Conservation (phyloP, 2,888 invertebrate genomes). For the Agrochola macilenta region DNA sequence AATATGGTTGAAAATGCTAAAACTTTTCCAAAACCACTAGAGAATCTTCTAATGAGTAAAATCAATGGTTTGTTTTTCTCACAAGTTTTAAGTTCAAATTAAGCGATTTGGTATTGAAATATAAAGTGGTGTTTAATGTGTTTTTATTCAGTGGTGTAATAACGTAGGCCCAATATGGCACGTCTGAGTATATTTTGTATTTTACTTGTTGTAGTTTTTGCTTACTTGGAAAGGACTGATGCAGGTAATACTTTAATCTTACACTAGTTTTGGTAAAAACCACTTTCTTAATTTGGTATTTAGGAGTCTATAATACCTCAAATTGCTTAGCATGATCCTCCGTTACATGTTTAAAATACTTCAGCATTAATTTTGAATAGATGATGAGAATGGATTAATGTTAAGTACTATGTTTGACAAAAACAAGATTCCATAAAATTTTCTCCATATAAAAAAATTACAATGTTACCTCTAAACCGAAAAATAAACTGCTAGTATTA, state of each 20-base stretch:
- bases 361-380: too few relatives aligned
- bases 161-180: conserved; percentile 42
- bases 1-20: conserved; percentile 11
- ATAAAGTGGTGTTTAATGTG: conserved; percentile 43
- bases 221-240: conserved; percentile 27
- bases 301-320: too few relatives aligned
- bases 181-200: conserved; percentile 37
- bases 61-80: conserved; percentile 52
- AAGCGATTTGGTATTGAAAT: conserved; percentile 39
- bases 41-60: conserved; percentile 24
- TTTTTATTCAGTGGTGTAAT: conserved; percentile 46
- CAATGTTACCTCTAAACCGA: too few relatives aligned
- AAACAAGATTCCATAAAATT: too few relatives aligned
- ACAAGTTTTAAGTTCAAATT: conserved; percentile 44
- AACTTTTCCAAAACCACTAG: neutral
- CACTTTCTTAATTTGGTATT: neutral
- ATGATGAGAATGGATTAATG: too few relatives aligned
- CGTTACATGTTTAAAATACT: too few relatives aligned
- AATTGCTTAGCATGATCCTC: too few relatives aligned
- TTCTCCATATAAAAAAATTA: too few relatives aligned
- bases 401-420: too few relatives aligned
- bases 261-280: neutral
- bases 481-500: too few relatives aligned
- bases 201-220: conserved; percentile 34
- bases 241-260: conserved; percentile 45